Base-by-base conservation (phyloP, 2,113 vertebrate genomes). In the Antennarius striatus region DNA sequence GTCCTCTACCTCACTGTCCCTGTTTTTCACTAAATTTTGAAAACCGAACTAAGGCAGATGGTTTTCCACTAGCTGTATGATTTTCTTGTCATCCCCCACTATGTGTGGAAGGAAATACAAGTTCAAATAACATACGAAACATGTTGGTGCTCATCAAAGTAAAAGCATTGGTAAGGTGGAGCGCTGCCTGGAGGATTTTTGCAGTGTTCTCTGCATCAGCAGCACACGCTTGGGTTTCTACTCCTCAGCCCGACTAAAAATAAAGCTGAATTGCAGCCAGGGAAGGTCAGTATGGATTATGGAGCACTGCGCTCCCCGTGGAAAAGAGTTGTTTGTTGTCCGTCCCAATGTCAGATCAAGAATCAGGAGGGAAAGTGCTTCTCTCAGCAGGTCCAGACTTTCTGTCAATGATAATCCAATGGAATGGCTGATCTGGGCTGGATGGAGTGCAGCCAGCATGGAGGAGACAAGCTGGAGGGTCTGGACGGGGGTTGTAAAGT, bases 261-360 rank as follows among this genome's bases (percentile, higher is more conserved):
- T 86, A 87, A 79, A 83, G 80, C 75, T 87, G 86, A 90, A 88
- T 87, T 64, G 67, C 81, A 84, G 79, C 85, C 86, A 86, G 80
- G 75, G 80, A 90, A 90, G 90, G 90, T 90, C 90, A 90, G 86
- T 79, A 90, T 88, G 88, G 90, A 90, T 91, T 89, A 88, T 84
- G 80, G 77, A 84, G 71, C 64, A 6, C 52, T 55, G 79, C 39
- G 17, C 78, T 90, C 84, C 87, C 88, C 3, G 58, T 63, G 88
- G 86, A 88, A 87, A 89, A 85, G 76, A 84, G 48, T 80, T 88
- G 88, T 89, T 90, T 91, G 88, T 90, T 89, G 89, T 91, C 83
- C 32, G 65, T 85, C 86, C 85, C 88, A 85, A 86, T 88, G 89
- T 89, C 86, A 88, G 88, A 86, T 90, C 75, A 39, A 84, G 90